Evolutionary conservation across 2,888 invertebrate species (phyloP).

Genomic region (Corythucha ciliata): DNA sequence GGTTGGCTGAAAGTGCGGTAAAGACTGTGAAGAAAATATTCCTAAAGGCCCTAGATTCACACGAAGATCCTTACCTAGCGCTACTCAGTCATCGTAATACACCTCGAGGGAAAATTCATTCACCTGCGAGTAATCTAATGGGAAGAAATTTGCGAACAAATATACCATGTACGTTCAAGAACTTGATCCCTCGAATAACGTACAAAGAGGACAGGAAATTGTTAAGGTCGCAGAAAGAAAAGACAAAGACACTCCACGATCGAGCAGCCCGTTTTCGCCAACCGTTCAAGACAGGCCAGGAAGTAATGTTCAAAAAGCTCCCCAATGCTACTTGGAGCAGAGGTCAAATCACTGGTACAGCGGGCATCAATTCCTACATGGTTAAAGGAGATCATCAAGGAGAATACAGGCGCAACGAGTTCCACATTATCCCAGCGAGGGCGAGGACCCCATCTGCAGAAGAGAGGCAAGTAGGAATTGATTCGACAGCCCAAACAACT

Average conservation of each 20-base stretch:
- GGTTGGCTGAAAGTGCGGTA: constrained; percentile 23
- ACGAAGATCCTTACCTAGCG: not conserved
- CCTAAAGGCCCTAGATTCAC: constrained; percentile 7
- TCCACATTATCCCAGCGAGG: no score
- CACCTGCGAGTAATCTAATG: constrained; percentile 4
- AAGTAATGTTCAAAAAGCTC: constrained; percentile 4
- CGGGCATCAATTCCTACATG: no score
- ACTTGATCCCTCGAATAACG: constrained; percentile 4
- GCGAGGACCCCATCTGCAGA: no score
- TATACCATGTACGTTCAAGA: constrained; percentile 3
- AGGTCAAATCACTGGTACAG: no score
- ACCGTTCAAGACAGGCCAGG: not conserved
- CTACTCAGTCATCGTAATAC: not conserved
- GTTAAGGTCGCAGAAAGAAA: not conserved
- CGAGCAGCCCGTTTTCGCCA: no score
- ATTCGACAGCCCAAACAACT: no score
- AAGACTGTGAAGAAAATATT: constrained; percentile 14
- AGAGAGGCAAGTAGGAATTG: no score
- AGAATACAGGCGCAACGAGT: no score
- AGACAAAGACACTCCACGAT: not conserved
- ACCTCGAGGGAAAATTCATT: not conserved
- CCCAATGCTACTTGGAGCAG: constrained; percentile 4
- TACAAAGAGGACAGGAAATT: constrained; percentile 8
- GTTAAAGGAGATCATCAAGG: no score
- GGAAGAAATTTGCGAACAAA: constrained; percentile 3